phyloP scores from a whole-genome alignment of 2,888 invertebrate genomes.

The Copidosoma aretas region DNA sequence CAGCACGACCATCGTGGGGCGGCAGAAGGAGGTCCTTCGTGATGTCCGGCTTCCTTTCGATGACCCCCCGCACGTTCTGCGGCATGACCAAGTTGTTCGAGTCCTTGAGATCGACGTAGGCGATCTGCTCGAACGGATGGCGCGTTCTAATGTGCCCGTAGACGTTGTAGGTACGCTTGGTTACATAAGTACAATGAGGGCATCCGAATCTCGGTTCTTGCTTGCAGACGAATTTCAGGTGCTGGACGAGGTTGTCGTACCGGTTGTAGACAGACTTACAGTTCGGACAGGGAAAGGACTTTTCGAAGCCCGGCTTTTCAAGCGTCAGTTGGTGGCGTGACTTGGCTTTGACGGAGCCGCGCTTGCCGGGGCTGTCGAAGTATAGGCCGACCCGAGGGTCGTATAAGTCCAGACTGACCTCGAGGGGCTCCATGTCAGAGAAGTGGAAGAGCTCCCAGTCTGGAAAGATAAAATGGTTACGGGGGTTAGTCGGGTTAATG shows the following conservation, averaged over 20 bases:
- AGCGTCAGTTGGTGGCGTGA: not conserved
- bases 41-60: no score
- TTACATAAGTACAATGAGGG: constrained; percentile 56
- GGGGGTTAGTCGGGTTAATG: not conserved
- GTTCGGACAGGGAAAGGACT: constrained; percentile 42
- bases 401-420: constrained; percentile 15
- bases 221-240: constrained; percentile 59
- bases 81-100: constrained; percentile 33
- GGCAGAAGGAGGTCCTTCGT: no score
- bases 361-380: not conserved
- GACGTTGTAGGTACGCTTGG: constrained; percentile 55
- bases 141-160: constrained; percentile 55
- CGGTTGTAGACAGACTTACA: constrained; percentile 55
- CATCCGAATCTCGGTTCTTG: constrained; percentile 60
- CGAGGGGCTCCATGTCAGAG: constrained; percentile 11
- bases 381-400: constrained; percentile 6
- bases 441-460: constrained; percentile 32
- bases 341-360: not conserved
- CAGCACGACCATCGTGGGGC: no score
- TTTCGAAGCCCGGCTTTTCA: constrained; percentile 2
- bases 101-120: constrained; percentile 29
- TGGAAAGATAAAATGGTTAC: constrained; percentile 12
- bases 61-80: constrained; percentile 7
- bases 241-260: constrained; percentile 54
- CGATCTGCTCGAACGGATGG: constrained; percentile 43